Evolutionary conservation across 53 echinoderm and acorn worm species (phyloP), one percentile per base, ranked within the genome.

Genomic region (Zoroaster sp.): DNA sequence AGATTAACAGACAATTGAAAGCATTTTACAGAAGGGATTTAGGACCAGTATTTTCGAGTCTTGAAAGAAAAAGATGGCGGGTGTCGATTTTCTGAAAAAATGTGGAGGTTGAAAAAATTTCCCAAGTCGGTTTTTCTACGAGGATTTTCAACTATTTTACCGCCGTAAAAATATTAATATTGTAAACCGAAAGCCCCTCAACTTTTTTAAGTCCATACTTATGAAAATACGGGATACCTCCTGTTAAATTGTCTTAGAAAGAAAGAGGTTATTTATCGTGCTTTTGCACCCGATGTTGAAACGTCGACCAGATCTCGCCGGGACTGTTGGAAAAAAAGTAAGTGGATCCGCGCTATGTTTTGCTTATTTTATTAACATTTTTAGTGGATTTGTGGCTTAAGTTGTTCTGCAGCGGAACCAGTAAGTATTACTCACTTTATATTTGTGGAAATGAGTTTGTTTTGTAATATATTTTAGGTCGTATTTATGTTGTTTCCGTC

Each of bases 271-370:
- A 42, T 71, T 33, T 13, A 42, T 14, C 71, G 35, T 33, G 47
- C 71, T 51, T 17, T 78, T 35, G 47, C 46, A 36, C 31, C 39
- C 70, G 85, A 36, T 15, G 44, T 17, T 21, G 71, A 47, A 70
- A 70, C 51, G 85, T 70, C 85, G 34, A 31, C 85, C 70, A 71
- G 71, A 85, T 10, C 23, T 49, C 6, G 45, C 85, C 21, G 47
- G 85, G 79, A 55, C 63, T 39, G 41, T 66, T 69, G 71, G 51
- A 71, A 47, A 68, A 66, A 85, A 85, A 85, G 85, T 85, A 85
- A 85, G 85, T 85, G 69, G 13, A 69, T 37, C 85, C 51, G 71
- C 43, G 71, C 67, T 47, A 17, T 67, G 44, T 85, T 80, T 69
- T 35, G 33, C 18, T 35, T 35, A 18, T 1, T 70, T 70, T 30